Evolutionary conservation across 2,113 vertebrate genomes (phyloP).

Genomic region (Trematocara variabile): DNA sequence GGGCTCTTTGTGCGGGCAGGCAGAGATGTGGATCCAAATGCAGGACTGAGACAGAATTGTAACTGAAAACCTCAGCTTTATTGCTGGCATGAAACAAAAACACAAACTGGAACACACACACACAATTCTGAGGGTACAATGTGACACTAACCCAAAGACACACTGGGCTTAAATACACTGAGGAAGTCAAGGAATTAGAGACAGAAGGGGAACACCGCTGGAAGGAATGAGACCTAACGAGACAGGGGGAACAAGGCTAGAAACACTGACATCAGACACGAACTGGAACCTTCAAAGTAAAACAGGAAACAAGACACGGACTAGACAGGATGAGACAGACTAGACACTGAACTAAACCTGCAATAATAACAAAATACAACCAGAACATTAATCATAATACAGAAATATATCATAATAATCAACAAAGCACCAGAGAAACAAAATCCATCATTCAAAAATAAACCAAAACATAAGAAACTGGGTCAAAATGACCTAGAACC

Average conservation of each 20-base stretch:
- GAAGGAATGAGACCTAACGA: background rate
- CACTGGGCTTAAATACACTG: background rate
- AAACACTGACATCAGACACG: background rate
- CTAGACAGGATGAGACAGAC: background rate
- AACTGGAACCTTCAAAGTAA: background rate
- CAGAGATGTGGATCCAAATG: rapidly evolving
- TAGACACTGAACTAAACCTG: background rate
- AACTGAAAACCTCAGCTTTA: background rate
- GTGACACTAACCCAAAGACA: rapidly evolving
- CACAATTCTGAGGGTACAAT: background rate
- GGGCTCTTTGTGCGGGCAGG: rapidly evolving
- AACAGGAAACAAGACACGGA: background rate
- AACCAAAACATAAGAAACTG: background rate
- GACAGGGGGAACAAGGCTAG: background rate
- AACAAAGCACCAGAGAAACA: background rate
- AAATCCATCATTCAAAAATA: background rate
- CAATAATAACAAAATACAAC: background rate
- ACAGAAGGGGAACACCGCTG: background rate
- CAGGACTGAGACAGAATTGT: rapidly evolving
- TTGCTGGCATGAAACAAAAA: rapidly evolving
- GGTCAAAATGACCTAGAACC: background rate
- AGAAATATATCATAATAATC: background rate
- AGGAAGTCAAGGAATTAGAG: background rate
- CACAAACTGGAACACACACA: background rate
- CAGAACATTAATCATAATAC: background rate